Conservation (phyloP, 2,797 vertebrate genomes). For the Paguma larvata region DNA sequence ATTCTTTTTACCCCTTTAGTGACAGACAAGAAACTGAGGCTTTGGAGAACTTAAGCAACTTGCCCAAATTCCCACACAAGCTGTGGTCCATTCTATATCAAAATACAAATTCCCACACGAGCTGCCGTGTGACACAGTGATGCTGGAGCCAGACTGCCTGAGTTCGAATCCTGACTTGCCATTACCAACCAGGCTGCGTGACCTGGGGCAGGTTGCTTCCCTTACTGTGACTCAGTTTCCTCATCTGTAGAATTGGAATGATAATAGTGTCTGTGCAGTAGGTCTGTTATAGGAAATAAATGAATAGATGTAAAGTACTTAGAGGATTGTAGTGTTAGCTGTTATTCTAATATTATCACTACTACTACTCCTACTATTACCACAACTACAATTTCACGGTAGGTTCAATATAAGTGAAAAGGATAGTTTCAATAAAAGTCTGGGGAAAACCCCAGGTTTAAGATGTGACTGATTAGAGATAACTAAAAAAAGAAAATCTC, state of each 20-base stretch:
- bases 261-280: background rate
- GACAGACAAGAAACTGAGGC: background rate
- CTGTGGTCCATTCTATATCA: background rate
- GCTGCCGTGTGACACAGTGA: background rate
- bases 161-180: background rate
- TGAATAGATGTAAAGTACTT: background rate
- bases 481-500: constrained; percentile 5
- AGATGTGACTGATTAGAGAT: background rate
- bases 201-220: background rate
- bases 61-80: background rate
- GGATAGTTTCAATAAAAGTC: background rate
- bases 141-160: background rate
- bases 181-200: no score
- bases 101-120: background rate
- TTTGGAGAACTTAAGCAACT: background rate
- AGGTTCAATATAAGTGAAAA: constrained; percentile 12
- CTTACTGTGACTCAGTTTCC: background rate
- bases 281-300: background rate
- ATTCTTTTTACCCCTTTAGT: background rate
- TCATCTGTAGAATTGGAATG: background rate
- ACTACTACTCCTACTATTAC: background rate
- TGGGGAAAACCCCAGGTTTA: background rate
- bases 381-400: background rate
- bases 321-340: background rate
- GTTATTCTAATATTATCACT: background rate